Percentiles rank a stretch among this genome's conserved stretches.
phyloP scores from a whole-genome alignment of 2,113 vertebrate genomes.

The Crotalus helleri region DNA sequence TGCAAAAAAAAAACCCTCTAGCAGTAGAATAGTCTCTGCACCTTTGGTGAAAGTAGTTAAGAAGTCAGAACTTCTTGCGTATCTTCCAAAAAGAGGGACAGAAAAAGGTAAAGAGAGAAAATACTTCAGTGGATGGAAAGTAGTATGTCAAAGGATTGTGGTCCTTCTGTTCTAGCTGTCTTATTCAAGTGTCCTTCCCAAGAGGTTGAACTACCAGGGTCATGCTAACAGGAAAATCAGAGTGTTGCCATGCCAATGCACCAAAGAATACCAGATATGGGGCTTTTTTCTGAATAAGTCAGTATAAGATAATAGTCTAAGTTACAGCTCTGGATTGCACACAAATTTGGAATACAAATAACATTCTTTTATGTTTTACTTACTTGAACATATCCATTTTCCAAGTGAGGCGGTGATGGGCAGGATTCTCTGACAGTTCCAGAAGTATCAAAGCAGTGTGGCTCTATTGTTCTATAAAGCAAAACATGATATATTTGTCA shows the following conservation, averaged over 20 bases:
- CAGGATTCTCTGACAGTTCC: slow-evolving; percentile 75
- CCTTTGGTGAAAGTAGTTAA: background rate
- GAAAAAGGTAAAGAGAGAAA: background rate
- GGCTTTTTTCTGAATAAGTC: background rate
- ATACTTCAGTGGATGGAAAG: background rate
- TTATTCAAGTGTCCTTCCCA: background rate
- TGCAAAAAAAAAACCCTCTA: background rate
- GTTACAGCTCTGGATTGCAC: background rate
- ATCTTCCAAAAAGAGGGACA: background rate
- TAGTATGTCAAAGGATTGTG: background rate
- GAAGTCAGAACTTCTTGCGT: background rate
- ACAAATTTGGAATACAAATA: background rate
- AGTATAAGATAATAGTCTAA: background rate
- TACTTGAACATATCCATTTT: slow-evolving; percentile 86
- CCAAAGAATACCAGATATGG: background rate
- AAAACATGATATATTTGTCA: slow-evolving; percentile 41
- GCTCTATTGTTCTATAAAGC: slow-evolving; percentile 79
- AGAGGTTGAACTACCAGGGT: background rate
- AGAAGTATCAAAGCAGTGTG: slow-evolving; percentile 86
- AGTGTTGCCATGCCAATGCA: background rate
- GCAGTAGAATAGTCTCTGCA: background rate
- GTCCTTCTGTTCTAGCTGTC: background rate
- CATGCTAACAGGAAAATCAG: background rate
- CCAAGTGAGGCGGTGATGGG: slow-evolving; percentile 75
- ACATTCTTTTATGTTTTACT: slow-evolving; percentile 43